Conservation (phyloP, 2,888 invertebrate species). For the Ecdyonurus torrentis region DNA sequence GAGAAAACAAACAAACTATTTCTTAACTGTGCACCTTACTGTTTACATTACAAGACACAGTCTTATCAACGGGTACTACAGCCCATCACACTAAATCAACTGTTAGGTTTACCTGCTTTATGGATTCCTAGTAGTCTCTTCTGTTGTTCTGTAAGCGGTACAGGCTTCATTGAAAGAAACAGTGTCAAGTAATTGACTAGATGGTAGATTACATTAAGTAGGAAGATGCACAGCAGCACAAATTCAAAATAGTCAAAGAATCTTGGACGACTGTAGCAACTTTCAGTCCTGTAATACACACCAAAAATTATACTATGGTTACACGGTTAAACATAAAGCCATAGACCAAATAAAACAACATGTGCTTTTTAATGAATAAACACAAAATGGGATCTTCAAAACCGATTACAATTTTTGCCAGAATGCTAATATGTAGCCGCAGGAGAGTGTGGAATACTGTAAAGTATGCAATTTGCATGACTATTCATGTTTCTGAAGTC, state of each 20-base stretch:
- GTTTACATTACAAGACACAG: no score
- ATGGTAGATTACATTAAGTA: background rate
- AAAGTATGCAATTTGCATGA: no score
- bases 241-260: background rate
- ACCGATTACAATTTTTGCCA: background rate
- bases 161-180: background rate
- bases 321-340: no score
- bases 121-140: background rate
- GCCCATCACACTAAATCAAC: background rate
- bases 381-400: background rate
- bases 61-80: no score
- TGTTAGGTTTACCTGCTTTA: background rate
- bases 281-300: background rate
- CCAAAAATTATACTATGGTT: no score
- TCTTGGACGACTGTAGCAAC: background rate
- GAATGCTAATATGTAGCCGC: background rate
- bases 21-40: no score
- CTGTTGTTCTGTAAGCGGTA: background rate
- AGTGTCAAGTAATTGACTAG: background rate
- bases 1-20: no score
- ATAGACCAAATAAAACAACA: no score
- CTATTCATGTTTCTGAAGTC: no score
- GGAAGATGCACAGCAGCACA: background rate
- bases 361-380: no score
- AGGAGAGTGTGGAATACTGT: background rate